Base-by-base conservation (phyloP, 1,140 invertebrate genomes). In the Lethrus apterus region DNA sequence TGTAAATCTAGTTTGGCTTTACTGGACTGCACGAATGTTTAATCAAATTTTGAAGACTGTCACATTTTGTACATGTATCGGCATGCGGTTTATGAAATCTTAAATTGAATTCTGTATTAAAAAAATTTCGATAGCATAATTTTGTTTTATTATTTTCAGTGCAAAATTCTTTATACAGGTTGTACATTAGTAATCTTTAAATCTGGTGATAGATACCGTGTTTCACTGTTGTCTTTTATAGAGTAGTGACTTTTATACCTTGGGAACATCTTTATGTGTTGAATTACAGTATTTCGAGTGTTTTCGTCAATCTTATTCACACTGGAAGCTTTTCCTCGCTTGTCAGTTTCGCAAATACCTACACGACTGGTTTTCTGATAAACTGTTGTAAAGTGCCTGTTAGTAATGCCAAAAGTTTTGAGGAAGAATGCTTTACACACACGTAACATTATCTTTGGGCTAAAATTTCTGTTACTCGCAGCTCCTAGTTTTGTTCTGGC, bases 181-280 rank as follows among this genome's bases (percentile, higher is more conserved):
- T 48, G 15, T 48, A 48, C 46, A 48, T 48, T 48, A 24, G 13
- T 43, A 7, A 43, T 48, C 15, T 36, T 48, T 20, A 48, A 24
- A 23, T 43, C 38, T 11, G 14, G 11, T 43, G 46, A 42, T 2
- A 48, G 38, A 26, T 48, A 48, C 13, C 36, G 29, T 7, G 29
- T 31, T 9, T 48, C 17, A 3, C 1, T 18, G 15, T 48, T 34
- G n/a, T 48, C 38, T 17, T 26, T 41, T 24, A 17, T 26, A 14
- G 46, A 48, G 19, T 48, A 48, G 23, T 43, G 46, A 21, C 46
- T 48, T 10, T 20, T 43, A 31, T 48, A 42, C 20, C 24, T 48
- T 9, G 46, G 46, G 32, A 48, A 48, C 42, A 7, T 43, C 3
- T 42, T 43, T 19, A 48, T 47, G 18, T 47, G 45, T n/a, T 8